Base-by-base conservation (phyloP, 2,797 vertebrate genomes). In the Chaenodraco wilsoni region DNA sequence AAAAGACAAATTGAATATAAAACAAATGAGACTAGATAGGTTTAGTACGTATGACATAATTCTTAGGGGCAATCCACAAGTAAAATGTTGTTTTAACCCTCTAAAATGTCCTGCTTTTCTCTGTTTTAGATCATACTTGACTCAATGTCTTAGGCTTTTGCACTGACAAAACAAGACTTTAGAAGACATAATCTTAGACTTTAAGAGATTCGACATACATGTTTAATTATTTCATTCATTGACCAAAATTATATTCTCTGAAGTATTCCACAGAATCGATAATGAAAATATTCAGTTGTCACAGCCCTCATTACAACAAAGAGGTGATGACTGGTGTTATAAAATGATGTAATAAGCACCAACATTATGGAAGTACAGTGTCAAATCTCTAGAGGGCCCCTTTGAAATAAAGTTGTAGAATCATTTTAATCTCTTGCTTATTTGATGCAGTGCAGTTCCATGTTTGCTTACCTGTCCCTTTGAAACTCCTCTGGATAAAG, bases 401-500 rank as follows among this genome's bases (percentile, higher is more conserved):
- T 69, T 61, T 57, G 41, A 61, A 76, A 61, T 54, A 11, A 44
- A 48, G 45, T 19, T 17, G n/a, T 44, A 3, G 9, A 31, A 64
- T 54, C 70, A 0, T 46, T 65, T 31, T 57, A 7, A 61, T 52
- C 4, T 63, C 4, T 40, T 41, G 10, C 27, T 58, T 9, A 49
- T 56, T 51, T 58, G 8, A 41, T 65, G 37, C 33, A 51, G 31
- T 55, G 33, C 33, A 37, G 37, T 50, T 60, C 58, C 19, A 60
- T 63, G 57, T 67, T 46, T 69, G 15, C 83, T 90, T 93, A 98
- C 98, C 96, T 87, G 68, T 96, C 96, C 33, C 95, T 95, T 78
- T 95, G 89, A 89, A 99, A 99, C 86, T 98, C 96, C 78, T 99
- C 98, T 21, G 98, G 98, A 79, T 99, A 98, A 73, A 99, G 92